phyloP scores from a whole-genome alignment of 2,113 vertebrate genomes.

The Uropsilus gracilis region DNA sequence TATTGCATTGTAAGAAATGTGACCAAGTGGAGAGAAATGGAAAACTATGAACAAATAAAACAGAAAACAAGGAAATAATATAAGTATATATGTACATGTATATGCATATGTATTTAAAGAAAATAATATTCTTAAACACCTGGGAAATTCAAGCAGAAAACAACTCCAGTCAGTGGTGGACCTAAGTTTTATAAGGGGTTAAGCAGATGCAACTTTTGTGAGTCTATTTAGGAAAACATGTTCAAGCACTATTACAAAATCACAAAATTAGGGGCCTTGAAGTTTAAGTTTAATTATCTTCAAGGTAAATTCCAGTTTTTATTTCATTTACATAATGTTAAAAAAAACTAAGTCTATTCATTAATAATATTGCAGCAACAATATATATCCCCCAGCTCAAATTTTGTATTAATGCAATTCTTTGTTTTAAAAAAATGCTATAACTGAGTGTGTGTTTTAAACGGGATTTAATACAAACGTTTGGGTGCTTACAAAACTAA shows the following conservation, averaged over 20 bases:
- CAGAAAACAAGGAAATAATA: conserved; percentile 17
- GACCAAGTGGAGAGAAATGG: background rate
- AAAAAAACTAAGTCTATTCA: background rate
- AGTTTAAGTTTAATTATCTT: conserved; percentile 23
- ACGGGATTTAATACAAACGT: too few relatives aligned
- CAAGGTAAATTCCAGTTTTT: conserved; percentile 4
- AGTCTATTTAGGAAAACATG: conserved; percentile 13
- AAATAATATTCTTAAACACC: conserved; percentile 27
- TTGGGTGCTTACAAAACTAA: too few relatives aligned
- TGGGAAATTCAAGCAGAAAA: conserved; percentile 8
- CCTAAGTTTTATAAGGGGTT: background rate
- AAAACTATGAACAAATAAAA: background rate
- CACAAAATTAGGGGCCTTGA: conserved; percentile 14
- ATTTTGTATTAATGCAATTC: background rate
- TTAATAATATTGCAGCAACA: conserved; percentile 12
- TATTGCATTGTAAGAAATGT: background rate
- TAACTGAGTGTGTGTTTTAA: background rate
- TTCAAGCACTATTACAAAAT: conserved; percentile 12
- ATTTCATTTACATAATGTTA: background rate
- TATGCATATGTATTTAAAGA: background rate
- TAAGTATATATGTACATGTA: background rate
- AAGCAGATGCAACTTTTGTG: background rate
- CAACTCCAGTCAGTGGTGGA: background rate
- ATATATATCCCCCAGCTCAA: background rate
- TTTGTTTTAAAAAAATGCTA: conserved; percentile 41